Conservation (phyloP, 2,113 vertebrate species). For the Corythoichthys haematopterus region DNA sequence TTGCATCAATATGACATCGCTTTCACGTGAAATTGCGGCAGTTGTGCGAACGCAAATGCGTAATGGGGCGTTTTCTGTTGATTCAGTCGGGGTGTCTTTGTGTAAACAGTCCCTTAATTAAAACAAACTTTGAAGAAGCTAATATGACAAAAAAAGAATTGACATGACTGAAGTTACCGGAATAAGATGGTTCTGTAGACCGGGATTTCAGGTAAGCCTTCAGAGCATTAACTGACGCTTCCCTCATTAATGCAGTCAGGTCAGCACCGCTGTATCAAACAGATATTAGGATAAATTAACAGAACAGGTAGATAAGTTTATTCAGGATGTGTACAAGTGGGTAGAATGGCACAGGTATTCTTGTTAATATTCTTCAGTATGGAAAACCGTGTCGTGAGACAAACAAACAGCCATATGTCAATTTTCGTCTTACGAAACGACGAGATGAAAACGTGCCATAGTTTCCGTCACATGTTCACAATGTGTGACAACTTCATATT, state of each 20-base stretch:
- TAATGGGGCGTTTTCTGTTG: too few species aligned
- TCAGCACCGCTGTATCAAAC: constrained; percentile 82
- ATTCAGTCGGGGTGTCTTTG: too few species aligned
- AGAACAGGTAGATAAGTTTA: not conserved
- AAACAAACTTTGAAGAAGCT: not conserved
- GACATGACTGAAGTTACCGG: constrained; percentile 39
- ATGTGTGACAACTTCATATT: too few species aligned
- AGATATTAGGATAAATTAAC: not conserved
- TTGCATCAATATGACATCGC: too few species aligned
- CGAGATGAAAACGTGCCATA: too few species aligned
- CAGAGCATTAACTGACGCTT: constrained; percentile 86
- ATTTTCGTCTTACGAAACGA: too few species aligned
- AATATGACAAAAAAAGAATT: not conserved
- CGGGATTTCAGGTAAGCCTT: constrained; percentile 57
- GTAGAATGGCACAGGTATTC: not conserved
- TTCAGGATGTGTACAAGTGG: not conserved
- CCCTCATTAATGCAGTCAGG: constrained; percentile 86
- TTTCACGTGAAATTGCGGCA: too few species aligned
- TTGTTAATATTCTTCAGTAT: not conserved
- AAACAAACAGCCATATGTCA: too few species aligned
- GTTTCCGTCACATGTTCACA: too few species aligned
- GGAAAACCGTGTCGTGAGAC: not conserved
- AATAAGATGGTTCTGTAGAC: not conserved
- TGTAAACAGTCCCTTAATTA: not conserved
- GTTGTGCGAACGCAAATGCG: too few species aligned